Evolutionary conservation across 1,140 invertebrate species (phyloP).

Genomic region (Babylonia areolata): DNA sequence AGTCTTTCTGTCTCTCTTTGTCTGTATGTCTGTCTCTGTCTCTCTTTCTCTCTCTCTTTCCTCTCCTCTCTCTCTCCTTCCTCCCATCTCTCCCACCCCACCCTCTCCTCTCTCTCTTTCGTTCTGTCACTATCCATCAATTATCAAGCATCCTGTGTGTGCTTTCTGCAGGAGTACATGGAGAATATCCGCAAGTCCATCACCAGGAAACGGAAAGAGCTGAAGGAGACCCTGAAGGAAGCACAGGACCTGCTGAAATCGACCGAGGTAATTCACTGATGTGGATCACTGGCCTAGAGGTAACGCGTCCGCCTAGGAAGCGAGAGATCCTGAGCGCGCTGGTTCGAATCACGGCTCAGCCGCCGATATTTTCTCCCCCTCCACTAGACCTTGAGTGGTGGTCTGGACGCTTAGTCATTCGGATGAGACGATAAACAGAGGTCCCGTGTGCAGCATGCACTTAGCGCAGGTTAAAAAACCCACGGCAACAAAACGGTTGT

Average conservation of each 20-base stretch:
- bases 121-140: not conserved
- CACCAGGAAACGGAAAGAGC: conserved; percentile 37
- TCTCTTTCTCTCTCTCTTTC: not conserved
- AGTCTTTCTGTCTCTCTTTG: not conserved
- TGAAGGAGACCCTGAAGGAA: conserved; percentile 37
- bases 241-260: conserved; percentile 41
- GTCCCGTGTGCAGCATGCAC: no score
- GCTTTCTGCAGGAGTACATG: conserved; percentile 32
- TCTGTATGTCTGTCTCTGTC: not conserved
- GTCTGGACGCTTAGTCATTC: no score
- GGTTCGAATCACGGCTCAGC: no score
- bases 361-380: no score
- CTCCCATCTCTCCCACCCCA: not conserved
- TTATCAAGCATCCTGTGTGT: no score
- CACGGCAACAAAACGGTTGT: no score
- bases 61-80: not conserved
- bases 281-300: no score
- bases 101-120: not conserved
- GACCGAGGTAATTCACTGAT: conserved; percentile 38
- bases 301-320: no score
- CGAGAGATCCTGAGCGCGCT: no score
- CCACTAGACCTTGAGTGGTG: no score
- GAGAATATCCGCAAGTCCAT: conserved; percentile 40
- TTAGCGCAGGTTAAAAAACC: no score
- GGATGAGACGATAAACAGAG: no score